A percentile compares a stretch with the other conserved stretches of the same genome.
phyloP scores from a whole-genome alignment of 2,888 invertebrate species.

The Agrenia bidenticulata region DNA sequence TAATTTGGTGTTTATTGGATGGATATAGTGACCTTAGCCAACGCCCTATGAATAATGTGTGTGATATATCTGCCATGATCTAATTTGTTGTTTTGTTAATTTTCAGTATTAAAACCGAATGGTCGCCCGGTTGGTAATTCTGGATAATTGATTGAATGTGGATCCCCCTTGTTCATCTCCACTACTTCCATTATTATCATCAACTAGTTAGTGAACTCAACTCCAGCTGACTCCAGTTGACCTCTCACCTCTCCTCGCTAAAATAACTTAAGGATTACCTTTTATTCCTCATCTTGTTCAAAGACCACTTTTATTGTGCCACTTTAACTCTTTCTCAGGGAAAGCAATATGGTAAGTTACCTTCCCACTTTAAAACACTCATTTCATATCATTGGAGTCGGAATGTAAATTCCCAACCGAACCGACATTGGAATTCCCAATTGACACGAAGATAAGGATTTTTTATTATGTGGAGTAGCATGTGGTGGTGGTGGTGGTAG shows the following conservation, averaged over 20 bases:
- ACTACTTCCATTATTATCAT: conserved; percentile 11
- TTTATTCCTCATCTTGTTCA: conserved; percentile 13
- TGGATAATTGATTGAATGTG: conserved; percentile 11
- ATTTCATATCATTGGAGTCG: too few species aligned
- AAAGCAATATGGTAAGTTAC: conserved; percentile 22
- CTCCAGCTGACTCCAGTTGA: conserved; percentile 15
- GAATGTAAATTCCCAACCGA: too few species aligned
- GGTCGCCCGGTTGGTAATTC: background rate
- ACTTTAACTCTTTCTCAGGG: conserved; percentile 21
- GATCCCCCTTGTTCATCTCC: conserved; percentile 10
- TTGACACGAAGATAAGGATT: too few species aligned
- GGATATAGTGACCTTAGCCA: too few species aligned
- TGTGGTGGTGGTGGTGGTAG: too few species aligned
- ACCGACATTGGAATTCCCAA: too few species aligned
- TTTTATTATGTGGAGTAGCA: too few species aligned
- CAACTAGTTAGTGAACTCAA: conserved; percentile 6
- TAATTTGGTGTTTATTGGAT: too few species aligned
- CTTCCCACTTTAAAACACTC: background rate
- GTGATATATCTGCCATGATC: too few species aligned
- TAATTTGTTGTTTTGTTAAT: background rate
- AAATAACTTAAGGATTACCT: background rate
- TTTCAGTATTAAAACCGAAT: conserved; percentile 10
- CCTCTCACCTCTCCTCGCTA: conserved; percentile 10
- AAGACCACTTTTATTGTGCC: conserved; percentile 17
- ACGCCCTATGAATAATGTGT: too few species aligned